A percentile compares a stretch with the other conserved stretches of the same genome.
These are phyloP conservation scores for Malurus elegans DNA, from an alignment of 2,113 vertebrate genomes.

Conservation along the genomic window DNA sequence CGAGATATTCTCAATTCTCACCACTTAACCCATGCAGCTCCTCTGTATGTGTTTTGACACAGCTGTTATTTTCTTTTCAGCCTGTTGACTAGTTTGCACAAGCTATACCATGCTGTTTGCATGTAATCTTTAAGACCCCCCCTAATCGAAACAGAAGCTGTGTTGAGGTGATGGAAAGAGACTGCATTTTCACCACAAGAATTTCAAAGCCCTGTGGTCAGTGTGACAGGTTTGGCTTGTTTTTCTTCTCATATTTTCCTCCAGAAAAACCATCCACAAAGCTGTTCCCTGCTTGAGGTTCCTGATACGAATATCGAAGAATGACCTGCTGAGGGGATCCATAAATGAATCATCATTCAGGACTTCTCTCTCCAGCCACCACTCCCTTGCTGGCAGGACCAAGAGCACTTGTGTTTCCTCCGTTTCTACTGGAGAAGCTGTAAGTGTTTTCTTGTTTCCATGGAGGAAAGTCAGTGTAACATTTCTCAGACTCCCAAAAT, in stretches of 20 bases:
- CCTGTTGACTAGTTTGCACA: background rate
- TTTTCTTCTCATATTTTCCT: background rate
- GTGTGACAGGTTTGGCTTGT: background rate
- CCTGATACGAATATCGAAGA: conserved; percentile 57
- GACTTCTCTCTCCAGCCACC: conserved; percentile 60
- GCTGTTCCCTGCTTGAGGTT: conserved; percentile 69
- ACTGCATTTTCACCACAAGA: accelerated
- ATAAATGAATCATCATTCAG: conserved; percentile 66
- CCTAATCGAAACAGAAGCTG: background rate
- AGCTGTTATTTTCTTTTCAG: background rate
- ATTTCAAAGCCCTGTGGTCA: background rate
- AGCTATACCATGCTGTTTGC: background rate
- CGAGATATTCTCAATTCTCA: background rate
- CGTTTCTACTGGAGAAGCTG: conserved; percentile 60
- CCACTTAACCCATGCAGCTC: background rate
- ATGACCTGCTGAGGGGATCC: conserved; percentile 55
- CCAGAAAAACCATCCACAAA: conserved; percentile 68
- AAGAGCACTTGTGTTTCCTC: conserved; percentile 57
- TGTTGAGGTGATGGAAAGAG: background rate
- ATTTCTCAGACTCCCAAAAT: background rate
- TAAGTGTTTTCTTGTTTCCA: conserved; percentile 48
- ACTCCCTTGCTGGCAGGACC: conserved; percentile 43
- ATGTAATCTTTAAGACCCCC: background rate
- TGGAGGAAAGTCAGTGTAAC: background rate
- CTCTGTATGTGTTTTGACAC: background rate